Base-by-base conservation (phyloP, 2,888 invertebrate species). In the Thalpophila matura region DNA sequence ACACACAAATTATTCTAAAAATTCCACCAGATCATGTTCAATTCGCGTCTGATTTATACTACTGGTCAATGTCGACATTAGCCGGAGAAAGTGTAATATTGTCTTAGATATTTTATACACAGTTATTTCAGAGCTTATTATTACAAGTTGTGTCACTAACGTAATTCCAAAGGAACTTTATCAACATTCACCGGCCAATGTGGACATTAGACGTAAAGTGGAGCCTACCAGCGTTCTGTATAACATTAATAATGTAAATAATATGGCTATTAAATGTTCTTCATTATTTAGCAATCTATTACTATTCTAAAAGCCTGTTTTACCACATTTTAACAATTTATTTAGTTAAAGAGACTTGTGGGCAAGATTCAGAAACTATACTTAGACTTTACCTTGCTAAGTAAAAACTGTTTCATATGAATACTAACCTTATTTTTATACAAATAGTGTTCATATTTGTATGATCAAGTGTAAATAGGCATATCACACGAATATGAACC, bases 201-300 rank as follows among this genome's bases (percentile, higher is more conserved):
- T 68, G 35, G 59, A 62, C 42, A 61, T 42, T 42, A 35, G 40
- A 65, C 53, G 43, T 64, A 31, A 49, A 51, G 65, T 70, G 64
- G 53, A 58, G 38, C 33, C 37, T 65, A 60, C 54, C 53, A 53
- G 57, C 45, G 62, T 59, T 47, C 37, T 65, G 64, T 60, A 63
- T 75, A 76, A 73, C 54, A 66, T 70, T 77, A 79, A 75, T 84
- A 81, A 78, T 76, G 82, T 86, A 83, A 85, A 87, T 89, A 89
- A 89, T 91, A 91, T 91, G 91, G 91, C 91, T 91, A 89, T 86
- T 81, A 81, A 85, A 80, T 76, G 74, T 86, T 80, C 55, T 74
- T 74, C 62, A 73, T 76, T 72, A 74, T 68, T 77, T 77, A 77
- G 55, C 69, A 59, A 64, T 72, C 43, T 67, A 70, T 60, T 66